Base-by-base conservation (phyloP, 2,797 vertebrate species). In the Karalla daura region DNA sequence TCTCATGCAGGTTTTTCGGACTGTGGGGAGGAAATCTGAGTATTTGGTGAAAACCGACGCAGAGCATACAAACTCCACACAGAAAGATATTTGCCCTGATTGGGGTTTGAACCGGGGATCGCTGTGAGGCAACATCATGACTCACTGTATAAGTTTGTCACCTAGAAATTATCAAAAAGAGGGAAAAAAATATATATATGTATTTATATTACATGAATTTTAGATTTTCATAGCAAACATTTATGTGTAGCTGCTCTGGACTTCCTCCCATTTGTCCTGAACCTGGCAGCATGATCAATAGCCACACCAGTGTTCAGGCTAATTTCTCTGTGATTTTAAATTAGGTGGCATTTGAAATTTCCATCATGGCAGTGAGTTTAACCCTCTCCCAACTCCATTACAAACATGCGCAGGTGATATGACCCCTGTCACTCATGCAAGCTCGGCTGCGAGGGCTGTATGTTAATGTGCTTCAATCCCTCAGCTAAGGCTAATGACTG, bases 291-390 rank as follows among this genome's bases (percentile, higher is more conserved):
- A 41, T 78, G 80, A 84, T 86, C n/a, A 56, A 86, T 78, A 66
- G 46, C 69, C 56, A 47, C 53, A 30, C 43, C 53, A 46, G 66
- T 7, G 5, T 53, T 80, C 21, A 33, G 59, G 70, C 59, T 80
- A 69, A 86, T 86, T 76, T 79, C 20, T 80, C 71, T 70, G 54
- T 52, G 61, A 32, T 74, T 64, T 80, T 67, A 67, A 82, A 81
- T 80, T 40, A 76, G 64, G 53, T 84, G 64, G 53, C 82, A 83
- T 85, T 86, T 78, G 73, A 65, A 70, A 63, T 69, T 70, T 61
- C 36, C 51, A 40, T 39, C 41, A 47, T 36, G 50, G 64, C 32
- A 69, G 54, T 45, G 41, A 70, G 39, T 59, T 43, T 40, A 69
- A 76, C 55, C 11, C 2, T 66, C 63, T 63, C 65, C 47, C 32